These are phyloP conservation scores for Rhabdophis nuchalis DNA, from an alignment of 2,797 vertebrate species.

Conservation along the genomic window DNA sequence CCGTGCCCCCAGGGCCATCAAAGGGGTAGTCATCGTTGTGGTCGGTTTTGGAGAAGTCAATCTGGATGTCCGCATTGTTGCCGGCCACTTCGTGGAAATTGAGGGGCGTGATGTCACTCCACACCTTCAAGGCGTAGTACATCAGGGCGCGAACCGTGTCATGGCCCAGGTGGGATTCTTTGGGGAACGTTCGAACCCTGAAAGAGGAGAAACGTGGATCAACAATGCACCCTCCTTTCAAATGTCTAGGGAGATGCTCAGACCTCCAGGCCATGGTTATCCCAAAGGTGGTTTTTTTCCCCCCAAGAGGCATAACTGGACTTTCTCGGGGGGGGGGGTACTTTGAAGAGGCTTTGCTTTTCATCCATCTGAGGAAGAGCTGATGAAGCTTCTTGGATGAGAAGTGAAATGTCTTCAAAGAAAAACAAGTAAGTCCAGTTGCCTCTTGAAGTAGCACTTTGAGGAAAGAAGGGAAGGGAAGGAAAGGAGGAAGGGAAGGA, in stretches of 20 bases:
- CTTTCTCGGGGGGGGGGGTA: too few species aligned
- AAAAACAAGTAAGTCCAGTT: too few species aligned
- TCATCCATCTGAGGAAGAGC: too few species aligned
- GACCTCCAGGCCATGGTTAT: too few species aligned
- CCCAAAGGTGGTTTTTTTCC: too few species aligned
- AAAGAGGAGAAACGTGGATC: background rate
- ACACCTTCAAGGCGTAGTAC: conserved; percentile 95
- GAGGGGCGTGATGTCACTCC: conserved; percentile 91
- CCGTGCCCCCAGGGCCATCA: conserved; percentile 89
- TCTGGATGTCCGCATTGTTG: conserved; percentile 89
- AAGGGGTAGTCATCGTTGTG: conserved; percentile 90
- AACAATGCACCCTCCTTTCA: background rate
- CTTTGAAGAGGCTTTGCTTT: too few species aligned
- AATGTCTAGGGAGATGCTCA: background rate
- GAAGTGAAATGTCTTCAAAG: too few species aligned
- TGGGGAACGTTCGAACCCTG: conserved; percentile 90
- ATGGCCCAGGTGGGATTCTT: conserved; percentile 83
- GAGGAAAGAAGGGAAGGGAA: too few species aligned
- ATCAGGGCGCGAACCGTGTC: conserved; percentile 93
- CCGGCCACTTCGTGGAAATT: conserved; percentile 95
- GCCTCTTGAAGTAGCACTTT: too few species aligned
- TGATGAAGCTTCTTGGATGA: too few species aligned
- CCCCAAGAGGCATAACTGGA: too few species aligned
- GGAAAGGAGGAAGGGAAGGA: too few species aligned
- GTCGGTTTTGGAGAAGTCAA: conserved; percentile 90